Conservation (phyloP, 2,113 vertebrate genomes). For the Illadopsis cleaveri region DNA sequence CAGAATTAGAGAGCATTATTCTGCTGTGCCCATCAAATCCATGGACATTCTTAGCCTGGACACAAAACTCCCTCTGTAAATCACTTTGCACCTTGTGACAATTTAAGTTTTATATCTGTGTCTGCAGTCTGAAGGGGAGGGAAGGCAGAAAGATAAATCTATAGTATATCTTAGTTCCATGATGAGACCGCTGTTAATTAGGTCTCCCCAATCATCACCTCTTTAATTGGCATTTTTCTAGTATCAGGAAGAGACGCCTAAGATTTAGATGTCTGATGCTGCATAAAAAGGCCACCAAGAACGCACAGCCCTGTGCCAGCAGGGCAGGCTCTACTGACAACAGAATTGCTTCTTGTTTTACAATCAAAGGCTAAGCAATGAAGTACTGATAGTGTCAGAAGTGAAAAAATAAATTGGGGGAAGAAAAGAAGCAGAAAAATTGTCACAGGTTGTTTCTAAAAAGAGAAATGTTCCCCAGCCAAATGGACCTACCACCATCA, state of each 20-base stretch:
- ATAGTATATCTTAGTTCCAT: background rate
- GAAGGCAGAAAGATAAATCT: background rate
- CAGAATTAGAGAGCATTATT: background rate
- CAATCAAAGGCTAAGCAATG: background rate
- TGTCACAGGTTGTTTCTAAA: background rate
- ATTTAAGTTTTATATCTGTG: background rate
- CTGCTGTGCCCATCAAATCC: background rate
- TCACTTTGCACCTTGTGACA: background rate
- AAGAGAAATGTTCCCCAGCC: background rate
- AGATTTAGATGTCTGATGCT: background rate
- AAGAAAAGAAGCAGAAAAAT: background rate
- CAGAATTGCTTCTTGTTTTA: background rate
- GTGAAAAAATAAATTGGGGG: accelerated
- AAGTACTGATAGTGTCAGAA: background rate
- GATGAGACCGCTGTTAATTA: background rate
- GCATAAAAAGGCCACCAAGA: background rate
- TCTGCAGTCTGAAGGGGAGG: background rate
- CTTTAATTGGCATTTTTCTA: constrained; percentile 19
- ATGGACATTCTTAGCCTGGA: background rate
- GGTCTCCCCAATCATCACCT: background rate
- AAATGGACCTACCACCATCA: background rate
- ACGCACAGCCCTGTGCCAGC: background rate
- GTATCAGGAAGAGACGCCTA: background rate
- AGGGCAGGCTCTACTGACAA: background rate
- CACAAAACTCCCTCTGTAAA: background rate